These are phyloP conservation scores for Leucania comma DNA, from an alignment of 2,888 invertebrate species.

Conservation along the genomic window DNA sequence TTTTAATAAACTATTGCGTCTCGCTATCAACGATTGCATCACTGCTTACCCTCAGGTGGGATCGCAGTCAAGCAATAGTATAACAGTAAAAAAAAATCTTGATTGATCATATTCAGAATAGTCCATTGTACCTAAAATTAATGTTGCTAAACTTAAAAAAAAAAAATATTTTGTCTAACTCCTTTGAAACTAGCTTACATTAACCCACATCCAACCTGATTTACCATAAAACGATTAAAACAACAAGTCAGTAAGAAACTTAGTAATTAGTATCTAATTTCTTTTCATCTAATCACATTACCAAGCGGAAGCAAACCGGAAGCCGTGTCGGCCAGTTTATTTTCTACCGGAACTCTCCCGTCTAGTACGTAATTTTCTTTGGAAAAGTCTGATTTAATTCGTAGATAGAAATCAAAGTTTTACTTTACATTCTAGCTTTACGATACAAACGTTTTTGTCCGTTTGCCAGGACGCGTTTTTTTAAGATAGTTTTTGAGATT, in stretches of 20 bases:
- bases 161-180: not conserved
- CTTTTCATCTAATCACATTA: conserved; percentile 45
- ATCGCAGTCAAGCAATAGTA: too few relatives aligned
- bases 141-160: too few relatives aligned
- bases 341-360: conserved; percentile 30
- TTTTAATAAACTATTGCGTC: too few relatives aligned
- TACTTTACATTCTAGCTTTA: not conserved
- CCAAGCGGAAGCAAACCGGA: conserved; percentile 30
- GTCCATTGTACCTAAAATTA: too few relatives aligned
- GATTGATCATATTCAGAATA: too few relatives aligned
- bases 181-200: not conserved
- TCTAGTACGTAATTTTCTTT: conserved; percentile 13
- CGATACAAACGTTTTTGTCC: too few relatives aligned
- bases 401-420: not conserved
- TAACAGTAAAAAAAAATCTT: too few relatives aligned
- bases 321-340: conserved; percentile 19
- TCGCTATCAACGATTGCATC: too few relatives aligned
- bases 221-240: conserved; percentile 18
- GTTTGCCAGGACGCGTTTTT: too few relatives aligned
- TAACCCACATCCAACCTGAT: conserved; percentile 6
- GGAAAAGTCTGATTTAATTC: conserved; percentile 16
- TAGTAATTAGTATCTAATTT: conserved; percentile 43
- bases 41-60: too few relatives aligned
- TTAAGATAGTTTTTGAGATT: too few relatives aligned
- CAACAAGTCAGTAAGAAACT: conserved; percentile 28